Evolutionary conservation across 2,888 invertebrate genomes (phyloP), one percentile per base, ranked within the genome.

Genomic region (Rhagonycha lutea): DNA sequence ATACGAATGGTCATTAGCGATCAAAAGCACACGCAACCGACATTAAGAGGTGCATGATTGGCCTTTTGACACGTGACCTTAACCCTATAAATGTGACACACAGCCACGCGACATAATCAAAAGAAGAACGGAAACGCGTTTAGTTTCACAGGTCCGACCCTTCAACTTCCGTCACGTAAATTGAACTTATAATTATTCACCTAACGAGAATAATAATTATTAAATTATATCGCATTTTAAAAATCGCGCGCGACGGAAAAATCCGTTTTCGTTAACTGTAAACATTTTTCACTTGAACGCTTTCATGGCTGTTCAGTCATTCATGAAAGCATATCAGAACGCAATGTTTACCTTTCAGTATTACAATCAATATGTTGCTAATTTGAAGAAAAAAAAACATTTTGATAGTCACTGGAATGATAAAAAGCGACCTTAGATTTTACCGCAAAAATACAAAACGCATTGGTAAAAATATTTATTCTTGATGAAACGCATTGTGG

Each of bases 1-100:
- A 65, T 24, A 73, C 67, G n/a, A 24, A 70, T 70, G 65, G 63
- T 76, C 72, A 80, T 78, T 78, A 74, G 70, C 68, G 79, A 75
- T 77, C 78, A 73, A 74, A 78, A 65, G 77, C 47, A 79, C 80
- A 79, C 78, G 79, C 79, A 70, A 80, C 68, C 70, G 77, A 75
- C 78, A 77, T 75, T 77, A 79, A 80, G 79, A 73, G 78, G 68
- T 76, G 74, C 75, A 78, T 78, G 79, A 82, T 82, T 82, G 80
- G 79, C 80, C 79, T 77, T 79, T 81, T 82, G 82, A 82, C 82
- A 82, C 82, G 82, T 82, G 82, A 82, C 82, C 80, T 78, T 75
- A 72, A 74, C 74, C 70, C 76, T 74, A 67, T 60, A 71, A 71
- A 73, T 76, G 78, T 78, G 77, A 69, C 71, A 72, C 62, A 23